Evolutionary conservation across 2,888 invertebrate genomes (phyloP).

Genomic region (Pogonocherus hispidulus): DNA sequence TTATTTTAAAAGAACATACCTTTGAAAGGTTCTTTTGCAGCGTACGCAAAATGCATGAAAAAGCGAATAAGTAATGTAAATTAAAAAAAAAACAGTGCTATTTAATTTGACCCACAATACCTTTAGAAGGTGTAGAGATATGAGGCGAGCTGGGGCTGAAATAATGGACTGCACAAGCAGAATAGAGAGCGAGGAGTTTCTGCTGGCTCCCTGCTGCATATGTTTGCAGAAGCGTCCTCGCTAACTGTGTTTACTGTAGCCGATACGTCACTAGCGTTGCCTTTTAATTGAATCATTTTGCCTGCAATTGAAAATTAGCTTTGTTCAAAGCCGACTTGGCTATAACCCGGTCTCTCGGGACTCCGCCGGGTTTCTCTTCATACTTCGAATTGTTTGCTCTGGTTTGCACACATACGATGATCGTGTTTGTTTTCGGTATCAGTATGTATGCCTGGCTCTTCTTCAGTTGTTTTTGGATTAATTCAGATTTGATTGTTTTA

Average conservation of each 20-base stretch:
- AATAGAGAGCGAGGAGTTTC: not conserved
- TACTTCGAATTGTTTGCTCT: constrained; percentile 32
- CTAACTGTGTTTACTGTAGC: constrained; percentile 52
- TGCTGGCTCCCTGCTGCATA: constrained; percentile 20
- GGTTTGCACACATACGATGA: constrained; percentile 33
- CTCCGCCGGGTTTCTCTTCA: constrained; percentile 17
- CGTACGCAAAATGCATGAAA: no score
- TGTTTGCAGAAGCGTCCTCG: constrained; percentile 35
- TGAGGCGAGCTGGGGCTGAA: not conserved
- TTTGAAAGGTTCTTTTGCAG: no score
- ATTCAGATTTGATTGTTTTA: not conserved
- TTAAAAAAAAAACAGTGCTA: no score
- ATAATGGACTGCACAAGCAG: constrained; percentile 12
- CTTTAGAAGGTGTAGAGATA: no score
- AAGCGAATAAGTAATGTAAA: no score
- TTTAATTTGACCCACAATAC: no score
- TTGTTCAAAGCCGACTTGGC: constrained; percentile 38
- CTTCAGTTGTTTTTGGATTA: constrained; percentile 6
- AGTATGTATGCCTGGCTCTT: constrained; percentile 31
- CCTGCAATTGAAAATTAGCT: constrained; percentile 58
- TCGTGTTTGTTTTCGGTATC: constrained; percentile 41
- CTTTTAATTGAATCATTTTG: constrained; percentile 58
- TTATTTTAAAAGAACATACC: no score
- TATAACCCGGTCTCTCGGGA: constrained; percentile 26
- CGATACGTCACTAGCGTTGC: constrained; percentile 50